Evolutionary conservation across 2,113 vertebrate species (phyloP), one percentile per base, ranked within the genome.

Genomic region (Etheostoma spectabile): DNA sequence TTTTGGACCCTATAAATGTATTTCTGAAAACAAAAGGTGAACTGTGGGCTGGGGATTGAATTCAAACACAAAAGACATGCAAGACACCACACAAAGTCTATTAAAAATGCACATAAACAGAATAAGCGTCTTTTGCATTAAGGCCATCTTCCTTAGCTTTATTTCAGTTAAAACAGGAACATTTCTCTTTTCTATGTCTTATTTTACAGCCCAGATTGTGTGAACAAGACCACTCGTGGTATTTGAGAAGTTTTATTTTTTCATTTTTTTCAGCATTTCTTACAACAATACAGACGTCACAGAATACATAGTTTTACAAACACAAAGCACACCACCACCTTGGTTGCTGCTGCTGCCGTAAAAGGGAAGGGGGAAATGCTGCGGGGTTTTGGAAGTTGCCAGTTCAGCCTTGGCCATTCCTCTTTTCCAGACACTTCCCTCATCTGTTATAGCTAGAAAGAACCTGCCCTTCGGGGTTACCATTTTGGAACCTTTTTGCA

Each of bases 291-390:
- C 93, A 96, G 96, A 96, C 94, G 60, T 92, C 95, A 96, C 94
- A 94, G 93, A 93, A 95, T 96, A 96, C 95, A 96, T 90, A 94
- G 94, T 93, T 96, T 96, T 95, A 96, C 95, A 95, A 94, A 93
- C 91, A 96, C 95, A 95, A 87, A 94, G 93, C 95, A 95, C 95
- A 92, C 1, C 67, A 94, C 93, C 93, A 93, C 92, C 95, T 92
- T 91, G 93, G 90, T 78, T 77, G 81, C 83, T 91, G 88, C 82
- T 87, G 89, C 89, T 79, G 88, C 90, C 74, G 84, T 79, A 88
- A 85, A 71, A 82, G 74, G 69, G 46, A 51, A 11, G 33, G 49
- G 18, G 15, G 35, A 30, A 11, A 69, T 76, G 80, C 68, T 77
- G 83, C 55, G 10, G 78, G 78, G 63, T 74, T 74, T 57, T 71